Percentiles rank a stretch among this genome's conserved stretches.
These are phyloP conservation scores for Drosophila monieri DNA, from an alignment of 2,888 invertebrate genomes.

Conservation along the genomic window DNA sequence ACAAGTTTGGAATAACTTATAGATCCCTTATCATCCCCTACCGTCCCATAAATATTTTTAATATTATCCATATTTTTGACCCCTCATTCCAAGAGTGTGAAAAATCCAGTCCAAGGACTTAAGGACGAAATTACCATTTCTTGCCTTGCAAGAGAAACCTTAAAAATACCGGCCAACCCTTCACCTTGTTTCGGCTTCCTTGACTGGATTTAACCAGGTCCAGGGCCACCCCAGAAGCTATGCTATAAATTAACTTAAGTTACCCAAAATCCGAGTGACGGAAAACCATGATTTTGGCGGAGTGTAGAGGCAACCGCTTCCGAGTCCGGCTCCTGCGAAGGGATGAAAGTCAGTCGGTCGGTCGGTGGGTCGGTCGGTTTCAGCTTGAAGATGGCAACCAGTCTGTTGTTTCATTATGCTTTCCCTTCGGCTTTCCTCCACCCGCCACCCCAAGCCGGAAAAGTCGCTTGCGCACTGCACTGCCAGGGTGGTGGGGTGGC, in stretches of 20 bases:
- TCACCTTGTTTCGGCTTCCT: neutral
- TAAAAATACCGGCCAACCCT: neutral
- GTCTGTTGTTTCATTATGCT: slow-evolving; percentile 40
- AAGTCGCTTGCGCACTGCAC: slow-evolving; percentile 40
- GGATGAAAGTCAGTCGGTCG: slow-evolving; percentile 65
- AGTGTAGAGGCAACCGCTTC: slow-evolving; percentile 56
- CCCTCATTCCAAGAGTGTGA: neutral
- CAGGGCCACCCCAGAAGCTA: slow-evolving; percentile 29
- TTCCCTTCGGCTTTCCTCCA: slow-evolving; percentile 31
- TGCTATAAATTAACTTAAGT: slow-evolving; percentile 49
- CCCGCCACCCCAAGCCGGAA: slow-evolving; percentile 22
- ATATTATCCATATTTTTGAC: neutral
- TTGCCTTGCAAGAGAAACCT: neutral
- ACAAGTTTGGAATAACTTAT: neutral
- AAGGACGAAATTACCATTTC: neutral
- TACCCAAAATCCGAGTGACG: slow-evolving; percentile 23
- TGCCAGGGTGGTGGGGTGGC: slow-evolving; percentile 9
- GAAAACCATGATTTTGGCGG: slow-evolving; percentile 48
- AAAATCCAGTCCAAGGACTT: neutral
- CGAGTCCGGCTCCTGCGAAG: slow-evolving; percentile 48
- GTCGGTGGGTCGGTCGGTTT: slow-evolving; percentile 47
- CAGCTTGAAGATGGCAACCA: slow-evolving; percentile 75
- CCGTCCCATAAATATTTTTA: neutral
- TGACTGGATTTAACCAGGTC: slow-evolving; percentile 7
- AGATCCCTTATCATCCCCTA: neutral